Percentiles rank a stretch among this genome's conserved stretches.
Conservation (phyloP, 2,797 vertebrate genomes). For the Phrynocephalus vlangalii region DNA sequence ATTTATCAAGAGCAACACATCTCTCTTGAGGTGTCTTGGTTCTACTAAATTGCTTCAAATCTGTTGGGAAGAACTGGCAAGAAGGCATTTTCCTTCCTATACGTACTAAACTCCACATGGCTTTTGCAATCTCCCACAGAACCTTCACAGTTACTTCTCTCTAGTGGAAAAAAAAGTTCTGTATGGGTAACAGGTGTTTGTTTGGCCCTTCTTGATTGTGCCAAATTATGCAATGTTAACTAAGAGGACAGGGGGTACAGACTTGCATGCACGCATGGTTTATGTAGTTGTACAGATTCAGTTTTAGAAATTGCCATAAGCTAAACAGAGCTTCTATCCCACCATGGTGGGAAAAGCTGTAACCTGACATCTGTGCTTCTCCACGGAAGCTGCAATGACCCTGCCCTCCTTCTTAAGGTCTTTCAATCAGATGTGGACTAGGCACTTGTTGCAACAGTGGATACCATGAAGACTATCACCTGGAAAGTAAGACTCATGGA, state of each 20-base stretch:
- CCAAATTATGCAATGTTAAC: background rate
- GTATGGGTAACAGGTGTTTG: background rate
- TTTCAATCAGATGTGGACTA: background rate
- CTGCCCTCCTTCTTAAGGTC: background rate
- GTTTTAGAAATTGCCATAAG: background rate
- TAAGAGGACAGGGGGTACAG: background rate
- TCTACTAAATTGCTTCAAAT: background rate
- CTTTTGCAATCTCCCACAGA: background rate
- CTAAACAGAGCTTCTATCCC: slow-evolving; percentile 5
- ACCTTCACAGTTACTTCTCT: background rate
- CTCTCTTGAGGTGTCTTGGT: background rate
- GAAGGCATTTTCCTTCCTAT: background rate
- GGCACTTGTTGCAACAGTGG: background rate
- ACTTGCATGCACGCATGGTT: background rate
- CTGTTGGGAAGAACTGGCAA: background rate
- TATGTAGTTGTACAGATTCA: background rate
- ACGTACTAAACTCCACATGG: background rate
- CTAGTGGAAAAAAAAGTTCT: background rate
- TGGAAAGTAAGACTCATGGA: background rate
- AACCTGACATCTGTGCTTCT: background rate
- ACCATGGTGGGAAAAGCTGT: background rate
- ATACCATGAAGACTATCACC: background rate
- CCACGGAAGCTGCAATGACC: background rate
- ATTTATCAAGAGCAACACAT: background rate
- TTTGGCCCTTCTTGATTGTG: slow-evolving; percentile 9